phyloP scores from a whole-genome alignment of 1,140 invertebrate species.

The Cheumatopsyche charites region DNA sequence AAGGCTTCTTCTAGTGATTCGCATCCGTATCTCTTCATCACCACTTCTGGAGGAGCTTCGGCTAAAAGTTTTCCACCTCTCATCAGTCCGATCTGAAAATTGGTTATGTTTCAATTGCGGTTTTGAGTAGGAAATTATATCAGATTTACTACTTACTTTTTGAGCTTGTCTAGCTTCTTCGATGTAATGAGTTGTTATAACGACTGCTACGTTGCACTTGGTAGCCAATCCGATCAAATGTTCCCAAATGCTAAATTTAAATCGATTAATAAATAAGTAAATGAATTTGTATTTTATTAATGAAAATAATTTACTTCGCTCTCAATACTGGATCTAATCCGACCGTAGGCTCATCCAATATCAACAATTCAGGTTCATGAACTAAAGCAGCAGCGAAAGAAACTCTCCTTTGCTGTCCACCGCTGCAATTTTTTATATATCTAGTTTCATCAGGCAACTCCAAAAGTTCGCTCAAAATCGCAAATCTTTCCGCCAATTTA shows the following conservation, averaged over 20 bases:
- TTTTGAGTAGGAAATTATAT: neutral
- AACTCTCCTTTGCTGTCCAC: constrained; percentile 86
- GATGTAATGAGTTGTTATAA: constrained; percentile 96
- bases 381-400: constrained; percentile 87
- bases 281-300: neutral
- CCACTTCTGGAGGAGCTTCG: constrained; percentile 77
- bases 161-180: constrained; percentile 88
- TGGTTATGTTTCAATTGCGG: no score
- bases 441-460: constrained; percentile 71
- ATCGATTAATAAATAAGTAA: neutral
- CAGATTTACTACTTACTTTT: constrained; percentile 65
- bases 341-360: constrained; percentile 93
- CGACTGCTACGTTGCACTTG: constrained; percentile 71
- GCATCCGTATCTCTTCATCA: constrained; percentile 68
- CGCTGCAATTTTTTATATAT: constrained; percentile 74
- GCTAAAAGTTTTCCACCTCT: constrained; percentile 83
- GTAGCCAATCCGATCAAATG: constrained; percentile 78
- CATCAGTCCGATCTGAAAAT: constrained; percentile 82
- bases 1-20: constrained; percentile 77
- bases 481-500: constrained; percentile 70
- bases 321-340: constrained; percentile 89
- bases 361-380: constrained; percentile 85
- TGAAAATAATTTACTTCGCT: constrained; percentile 67
- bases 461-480: constrained; percentile 73
- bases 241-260: constrained; percentile 81